Conservation (phyloP, 2,797 vertebrate genomes). For the Brachyrhaphis roseni region DNA sequence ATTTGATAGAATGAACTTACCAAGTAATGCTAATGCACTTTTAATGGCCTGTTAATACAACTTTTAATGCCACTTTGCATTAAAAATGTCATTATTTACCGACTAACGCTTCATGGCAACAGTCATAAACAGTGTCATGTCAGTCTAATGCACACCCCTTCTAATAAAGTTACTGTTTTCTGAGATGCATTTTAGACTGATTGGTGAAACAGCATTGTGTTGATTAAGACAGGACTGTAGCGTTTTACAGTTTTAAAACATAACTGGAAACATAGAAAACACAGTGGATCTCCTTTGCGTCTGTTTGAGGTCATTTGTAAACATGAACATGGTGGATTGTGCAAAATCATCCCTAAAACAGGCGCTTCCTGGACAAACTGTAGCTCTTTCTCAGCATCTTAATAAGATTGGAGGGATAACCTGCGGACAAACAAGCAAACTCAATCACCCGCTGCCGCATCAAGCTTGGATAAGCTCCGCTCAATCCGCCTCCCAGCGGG, state of each 20-base stretch:
- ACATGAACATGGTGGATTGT: background rate
- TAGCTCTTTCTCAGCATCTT: background rate
- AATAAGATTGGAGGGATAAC: constrained; percentile 9
- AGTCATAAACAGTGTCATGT: background rate
- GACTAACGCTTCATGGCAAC: too few species aligned
- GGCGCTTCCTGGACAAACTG: background rate
- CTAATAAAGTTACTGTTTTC: too few species aligned
- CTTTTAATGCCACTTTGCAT: too few species aligned
- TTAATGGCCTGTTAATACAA: too few species aligned
- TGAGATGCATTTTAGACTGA: background rate
- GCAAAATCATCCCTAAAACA: background rate
- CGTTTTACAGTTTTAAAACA: background rate
- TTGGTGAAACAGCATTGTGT: background rate
- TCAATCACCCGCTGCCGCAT: background rate
- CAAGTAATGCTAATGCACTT: too few species aligned
- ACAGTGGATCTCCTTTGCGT: background rate
- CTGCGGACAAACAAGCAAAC: background rate
- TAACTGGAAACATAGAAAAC: background rate
- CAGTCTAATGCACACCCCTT: too few species aligned
- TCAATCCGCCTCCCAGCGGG: background rate
- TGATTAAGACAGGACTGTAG: background rate
- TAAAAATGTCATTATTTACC: too few species aligned
- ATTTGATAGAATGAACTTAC: too few species aligned
- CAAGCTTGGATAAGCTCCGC: background rate
- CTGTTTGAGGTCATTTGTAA: background rate